Evolutionary conservation across 30 jellyfish, hydroid and myxozoan genomes (phyloP), one percentile per base, ranked within the genome.

Genomic region (Pelagia noctiluca): DNA sequence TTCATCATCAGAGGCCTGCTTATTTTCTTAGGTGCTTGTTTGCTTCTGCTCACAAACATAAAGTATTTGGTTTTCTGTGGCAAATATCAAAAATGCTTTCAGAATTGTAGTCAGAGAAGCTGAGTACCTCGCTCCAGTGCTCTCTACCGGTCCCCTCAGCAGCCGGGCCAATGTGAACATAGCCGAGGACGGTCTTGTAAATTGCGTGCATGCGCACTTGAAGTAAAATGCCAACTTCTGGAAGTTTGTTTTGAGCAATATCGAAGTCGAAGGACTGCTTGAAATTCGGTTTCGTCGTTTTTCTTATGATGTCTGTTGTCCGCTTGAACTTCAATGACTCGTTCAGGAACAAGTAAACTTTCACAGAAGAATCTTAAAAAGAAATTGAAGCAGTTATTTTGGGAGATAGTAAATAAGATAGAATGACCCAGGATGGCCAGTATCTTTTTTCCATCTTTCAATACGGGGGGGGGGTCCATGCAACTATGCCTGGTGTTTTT

Each of bases 151-250:
- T 83, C 23, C 76, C 91, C 26, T 73, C 79, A 1, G 98, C 98
- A 2, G 90, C 65, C 26, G 75, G 67, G 0, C 96, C 98, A 78
- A 91, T 77, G 69, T 77, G 94, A 35, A 91, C 98, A 61, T 85
- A 91, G 18, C 98, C 98, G 48, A 91, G 60, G 16, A 66, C 64
- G 22, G 73, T 61, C 46, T 74, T 70, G 3, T 80, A 84, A 94
- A 91, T 57, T 7, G 96, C 96, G 63, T 91, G 98, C 3, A 70
- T 84, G 12, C 90, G 80, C 36, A 91, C 91, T 81, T 91, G 96
- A 28, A 79, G 76, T 26, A 91, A 32, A 0, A 91, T 38, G 46
- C 88, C 98, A 31, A 82, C 53, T 46, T 91, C 76, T 10, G 31
- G 60, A 19, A 91, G 82, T n/a, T 69, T 74, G 30, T 91, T 96